Base-by-base conservation (phyloP, 2,797 vertebrate genomes). In the Ibycter americanus region DNA sequence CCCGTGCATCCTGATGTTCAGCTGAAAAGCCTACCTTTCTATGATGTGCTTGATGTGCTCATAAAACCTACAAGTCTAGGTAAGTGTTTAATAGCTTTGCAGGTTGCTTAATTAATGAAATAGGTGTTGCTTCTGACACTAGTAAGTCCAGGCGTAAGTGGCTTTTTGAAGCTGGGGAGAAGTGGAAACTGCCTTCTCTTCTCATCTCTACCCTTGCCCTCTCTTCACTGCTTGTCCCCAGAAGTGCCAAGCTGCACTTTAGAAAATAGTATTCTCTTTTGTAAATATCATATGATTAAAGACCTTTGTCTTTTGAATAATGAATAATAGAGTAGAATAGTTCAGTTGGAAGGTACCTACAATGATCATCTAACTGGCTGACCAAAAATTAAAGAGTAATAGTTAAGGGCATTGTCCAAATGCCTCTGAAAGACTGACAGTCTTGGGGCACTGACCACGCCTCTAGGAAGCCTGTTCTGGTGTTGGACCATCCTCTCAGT, bases 1-100 rank as follows among this genome's bases (percentile, higher is more conserved):
- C 99, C 99, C 0, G 99, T 99, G 93, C 99, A 99, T 93, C 99
- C 99, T 0, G 99, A 99, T n/a, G 99, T 99, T 89, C 99, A 99
- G 80, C 98, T 99, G 98, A 99, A 99, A 93, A 98, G 98, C 58
- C 98, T 99, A 17, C 99, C 99, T 7, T 99, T 99, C 97, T 99
- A 99, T 1, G 99, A 99, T 58, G 99, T 99, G 49, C 98, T 99
- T 81, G 99, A 99, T 25, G 98, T 99, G 87, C 98, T 99, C 34
- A 99, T 99, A 96, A 99, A 99, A 91, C 99, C 99, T 59, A 99
- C 99, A 3, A 99, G 99, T 97, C 97, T 99, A 93, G 99, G 99
- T 99, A 97, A 98, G 99, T 93, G 46, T 97, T 63, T 54, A n/a
- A 21, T 47, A 21, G 17, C 27, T 58, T 38, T 62, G 61, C 25